phyloP scores from a whole-genome alignment of 2,888 invertebrate genomes.

The Epicampocera succincta region DNA sequence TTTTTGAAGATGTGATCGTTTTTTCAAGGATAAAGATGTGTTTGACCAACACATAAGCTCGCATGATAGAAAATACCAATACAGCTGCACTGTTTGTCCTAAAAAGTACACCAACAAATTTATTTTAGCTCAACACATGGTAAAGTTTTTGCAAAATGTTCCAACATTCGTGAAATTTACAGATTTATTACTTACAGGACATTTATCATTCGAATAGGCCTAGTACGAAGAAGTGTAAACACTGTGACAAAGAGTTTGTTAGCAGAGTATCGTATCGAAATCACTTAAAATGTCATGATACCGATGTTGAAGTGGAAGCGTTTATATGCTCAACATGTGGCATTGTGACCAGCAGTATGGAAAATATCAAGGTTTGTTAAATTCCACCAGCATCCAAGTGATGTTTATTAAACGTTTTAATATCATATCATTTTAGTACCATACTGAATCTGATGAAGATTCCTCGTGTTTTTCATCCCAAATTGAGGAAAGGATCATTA shows the following conservation, averaged over 20 bases:
- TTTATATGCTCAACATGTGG: conserved; percentile 76
- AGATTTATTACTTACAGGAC: conserved; percentile 19
- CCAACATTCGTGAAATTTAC: too few species aligned
- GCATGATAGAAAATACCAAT: conserved; percentile 71
- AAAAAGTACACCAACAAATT: conserved; percentile 72
- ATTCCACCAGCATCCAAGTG: too few species aligned
- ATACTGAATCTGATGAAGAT: conserved; percentile 40
- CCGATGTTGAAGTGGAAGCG: conserved; percentile 67
- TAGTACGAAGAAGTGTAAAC: conserved; percentile 71
- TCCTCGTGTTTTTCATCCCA: conserved; percentile 66
- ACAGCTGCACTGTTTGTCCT: conserved; percentile 71
- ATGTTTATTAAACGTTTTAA: background rate
- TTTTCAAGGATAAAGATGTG: conserved; percentile 71
- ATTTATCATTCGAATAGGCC: conserved; percentile 56
- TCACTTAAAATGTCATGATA: conserved; percentile 77
- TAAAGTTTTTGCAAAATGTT: conserved; percentile 47
- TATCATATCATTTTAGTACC: conserved; percentile 48
- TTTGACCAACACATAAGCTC: conserved; percentile 72
- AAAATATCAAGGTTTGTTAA: conserved; percentile 70
- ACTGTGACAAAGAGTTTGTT: conserved; percentile 76
- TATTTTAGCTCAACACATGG: conserved; percentile 75
- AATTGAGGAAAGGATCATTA: conserved; percentile 70
- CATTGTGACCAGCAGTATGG: conserved; percentile 72
- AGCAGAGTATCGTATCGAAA: conserved; percentile 72
- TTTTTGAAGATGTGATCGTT: conserved; percentile 77